Evolutionary conservation across 2,113 vertebrate genomes (phyloP).

Genomic region (Sphyrna mokarran): DNA sequence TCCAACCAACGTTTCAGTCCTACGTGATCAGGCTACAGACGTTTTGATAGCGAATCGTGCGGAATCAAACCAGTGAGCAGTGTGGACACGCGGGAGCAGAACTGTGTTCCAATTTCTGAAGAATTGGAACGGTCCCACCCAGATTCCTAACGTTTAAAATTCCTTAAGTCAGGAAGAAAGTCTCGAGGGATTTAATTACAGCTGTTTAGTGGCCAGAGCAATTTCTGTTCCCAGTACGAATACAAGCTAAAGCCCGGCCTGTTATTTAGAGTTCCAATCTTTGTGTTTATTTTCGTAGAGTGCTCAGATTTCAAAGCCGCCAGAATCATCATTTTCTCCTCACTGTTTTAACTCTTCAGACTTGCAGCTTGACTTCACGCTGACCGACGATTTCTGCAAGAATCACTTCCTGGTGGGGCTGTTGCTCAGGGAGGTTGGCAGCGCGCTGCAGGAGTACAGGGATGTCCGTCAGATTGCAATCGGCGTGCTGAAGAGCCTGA

Average conservation of each 20-base stretch:
- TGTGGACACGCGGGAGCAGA: background rate
- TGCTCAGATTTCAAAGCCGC: background rate
- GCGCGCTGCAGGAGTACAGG: conserved; percentile 83
- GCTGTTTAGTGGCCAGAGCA: background rate
- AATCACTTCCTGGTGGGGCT: conserved; percentile 95
- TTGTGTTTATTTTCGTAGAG: background rate
- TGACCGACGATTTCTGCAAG: conserved; percentile 94
- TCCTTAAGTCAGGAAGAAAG: background rate
- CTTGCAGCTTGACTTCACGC: conserved; percentile 87
- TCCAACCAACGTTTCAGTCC: too few species aligned
- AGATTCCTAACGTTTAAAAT: background rate
- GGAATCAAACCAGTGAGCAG: background rate
- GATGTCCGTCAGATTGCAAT: conserved; percentile 85
- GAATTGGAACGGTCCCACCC: background rate
- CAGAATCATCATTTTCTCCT: background rate
- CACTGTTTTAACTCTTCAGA: conserved; percentile 58
- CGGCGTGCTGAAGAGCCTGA: conserved; percentile 87
- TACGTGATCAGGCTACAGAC: too few species aligned
- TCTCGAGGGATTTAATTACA: background rate
- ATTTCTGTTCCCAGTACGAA: background rate
- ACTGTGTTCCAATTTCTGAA: background rate
- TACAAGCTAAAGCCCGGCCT: background rate
- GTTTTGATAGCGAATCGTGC: background rate
- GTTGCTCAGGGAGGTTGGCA: conserved; percentile 81
- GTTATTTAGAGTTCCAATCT: too few species aligned